A percentile compares a stretch with the other conserved stretches of the same genome.
phyloP scores from a whole-genome alignment of 2,888 invertebrate genomes.

The Ommatoiulus sabulosus region DNA sequence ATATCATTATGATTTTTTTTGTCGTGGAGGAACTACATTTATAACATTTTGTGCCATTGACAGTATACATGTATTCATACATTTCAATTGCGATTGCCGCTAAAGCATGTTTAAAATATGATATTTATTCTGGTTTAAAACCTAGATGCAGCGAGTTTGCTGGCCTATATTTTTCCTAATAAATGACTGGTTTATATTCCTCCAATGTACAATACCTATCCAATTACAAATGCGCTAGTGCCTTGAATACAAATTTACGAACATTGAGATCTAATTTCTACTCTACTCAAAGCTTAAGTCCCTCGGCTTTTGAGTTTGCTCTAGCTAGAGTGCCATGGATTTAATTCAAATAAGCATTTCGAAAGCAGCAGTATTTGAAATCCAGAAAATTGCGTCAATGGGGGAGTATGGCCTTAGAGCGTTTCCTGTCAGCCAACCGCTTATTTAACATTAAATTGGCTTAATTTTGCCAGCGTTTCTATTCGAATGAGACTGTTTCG shows the following conservation, averaged over 20 bases:
- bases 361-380: conserved; percentile 9
- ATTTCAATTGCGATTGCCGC: not conserved
- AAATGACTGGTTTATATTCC: conserved; percentile 30
- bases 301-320: not conserved
- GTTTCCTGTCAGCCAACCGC: not conserved
- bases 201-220: not conserved
- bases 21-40: not conserved
- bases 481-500: not conserved
- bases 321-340: conserved; percentile 4
- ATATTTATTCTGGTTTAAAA: no score
- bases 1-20: not conserved
- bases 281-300: not conserved
- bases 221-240: not conserved
- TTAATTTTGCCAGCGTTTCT: not conserved
- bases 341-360: conserved; percentile 6
- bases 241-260: not conserved
- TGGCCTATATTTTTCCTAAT: not conserved
- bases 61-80: no score
- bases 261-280: not conserved
- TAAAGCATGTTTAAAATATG: not conserved
- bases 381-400: conserved; percentile 24
- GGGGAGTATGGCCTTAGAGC: conserved; percentile 13
- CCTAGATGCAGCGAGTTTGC: not conserved
- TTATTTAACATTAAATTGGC: not conserved
- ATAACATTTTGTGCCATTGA: no score